These are phyloP conservation scores for Hippoglossus stenolepis DNA, from an alignment of 2,113 vertebrate genomes.

Conservation along the genomic window DNA sequence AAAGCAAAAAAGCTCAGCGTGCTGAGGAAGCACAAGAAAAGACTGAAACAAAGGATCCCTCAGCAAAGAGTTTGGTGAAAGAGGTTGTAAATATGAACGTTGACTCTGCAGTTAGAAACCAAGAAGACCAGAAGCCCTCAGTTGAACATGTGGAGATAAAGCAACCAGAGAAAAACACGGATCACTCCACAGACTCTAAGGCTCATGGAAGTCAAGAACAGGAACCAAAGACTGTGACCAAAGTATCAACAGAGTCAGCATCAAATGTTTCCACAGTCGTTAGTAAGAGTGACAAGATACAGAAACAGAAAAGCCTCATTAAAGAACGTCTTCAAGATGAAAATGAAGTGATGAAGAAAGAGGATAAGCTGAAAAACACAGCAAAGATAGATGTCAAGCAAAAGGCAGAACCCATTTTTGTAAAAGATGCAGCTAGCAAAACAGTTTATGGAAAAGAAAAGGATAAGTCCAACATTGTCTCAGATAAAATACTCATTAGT, in stretches of 20 bases:
- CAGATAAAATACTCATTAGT: not conserved
- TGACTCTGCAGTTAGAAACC: not conserved
- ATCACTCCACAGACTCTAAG: not conserved
- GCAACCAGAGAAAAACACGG: slow-evolving; percentile 8
- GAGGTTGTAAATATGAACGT: not conserved
- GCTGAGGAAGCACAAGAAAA: not conserved
- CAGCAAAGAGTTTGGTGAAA: not conserved
- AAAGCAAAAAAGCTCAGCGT: not conserved
- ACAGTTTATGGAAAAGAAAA: slow-evolving; percentile 16
- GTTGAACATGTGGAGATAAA: not conserved
- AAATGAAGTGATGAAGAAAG: slow-evolving; percentile 1
- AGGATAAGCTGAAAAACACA: slow-evolving; percentile 5
- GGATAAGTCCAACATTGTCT: not conserved
- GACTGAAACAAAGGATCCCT: not conserved
- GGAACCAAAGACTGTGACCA: not conserved
- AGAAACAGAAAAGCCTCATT: not conserved
- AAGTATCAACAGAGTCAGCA: not conserved
- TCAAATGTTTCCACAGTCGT: not conserved
- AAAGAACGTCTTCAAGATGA: not conserved
- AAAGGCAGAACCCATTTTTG: slow-evolving; percentile 7
- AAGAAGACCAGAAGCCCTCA: slow-evolving; percentile 6
- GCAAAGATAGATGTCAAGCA: slow-evolving; percentile 17
- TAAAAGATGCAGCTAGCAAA: not conserved
- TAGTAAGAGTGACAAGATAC: slow-evolving; percentile 4
- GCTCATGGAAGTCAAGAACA: slow-evolving; percentile 1